Percentiles rank a stretch among this genome's conserved stretches.
These are phyloP conservation scores for Pholis gunnellus DNA, from an alignment of 2,113 vertebrate genomes.

Conservation along the genomic window DNA sequence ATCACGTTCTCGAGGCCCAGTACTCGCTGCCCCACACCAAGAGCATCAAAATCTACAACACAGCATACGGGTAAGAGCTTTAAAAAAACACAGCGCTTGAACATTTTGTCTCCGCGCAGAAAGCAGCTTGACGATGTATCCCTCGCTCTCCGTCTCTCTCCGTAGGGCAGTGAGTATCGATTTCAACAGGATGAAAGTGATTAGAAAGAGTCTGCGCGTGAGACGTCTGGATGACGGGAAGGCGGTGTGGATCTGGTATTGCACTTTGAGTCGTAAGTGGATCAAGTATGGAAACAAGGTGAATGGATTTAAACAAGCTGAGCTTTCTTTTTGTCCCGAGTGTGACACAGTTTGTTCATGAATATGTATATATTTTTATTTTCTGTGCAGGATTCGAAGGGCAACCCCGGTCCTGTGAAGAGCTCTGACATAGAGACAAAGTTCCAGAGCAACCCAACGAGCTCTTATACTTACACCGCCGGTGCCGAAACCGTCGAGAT, in stretches of 20 bases:
- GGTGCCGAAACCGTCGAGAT: conserved; percentile 60
- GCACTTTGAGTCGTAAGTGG: conserved; percentile 61
- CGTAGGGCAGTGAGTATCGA: conserved; percentile 76
- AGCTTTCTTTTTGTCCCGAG: background rate
- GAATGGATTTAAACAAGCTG: background rate
- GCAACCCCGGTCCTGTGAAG: conserved; percentile 16
- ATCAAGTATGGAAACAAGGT: conserved; percentile 75
- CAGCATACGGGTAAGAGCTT: conserved; percentile 70
- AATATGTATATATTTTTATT: background rate
- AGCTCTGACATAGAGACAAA: conserved; percentile 68
- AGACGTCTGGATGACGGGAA: conserved; percentile 72
- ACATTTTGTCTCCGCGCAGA: background rate
- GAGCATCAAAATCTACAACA: conserved; percentile 80
- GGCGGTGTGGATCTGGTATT: conserved; percentile 78
- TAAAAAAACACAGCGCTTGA: background rate
- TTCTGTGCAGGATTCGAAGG: conserved; percentile 60
- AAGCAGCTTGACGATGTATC: background rate
- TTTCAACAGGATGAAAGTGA: conserved; percentile 71
- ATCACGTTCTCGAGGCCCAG: conserved; percentile 81
- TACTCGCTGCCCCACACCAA: conserved; percentile 74
- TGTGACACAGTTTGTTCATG: background rate
- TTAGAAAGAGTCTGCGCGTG: conserved; percentile 68
- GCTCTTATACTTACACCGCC: conserved; percentile 49
- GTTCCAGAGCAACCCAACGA: conserved; percentile 56
- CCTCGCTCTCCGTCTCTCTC: background rate